Conservation (phyloP, 2,888 invertebrate species). For the Nasonovia ribisnigri region DNA sequence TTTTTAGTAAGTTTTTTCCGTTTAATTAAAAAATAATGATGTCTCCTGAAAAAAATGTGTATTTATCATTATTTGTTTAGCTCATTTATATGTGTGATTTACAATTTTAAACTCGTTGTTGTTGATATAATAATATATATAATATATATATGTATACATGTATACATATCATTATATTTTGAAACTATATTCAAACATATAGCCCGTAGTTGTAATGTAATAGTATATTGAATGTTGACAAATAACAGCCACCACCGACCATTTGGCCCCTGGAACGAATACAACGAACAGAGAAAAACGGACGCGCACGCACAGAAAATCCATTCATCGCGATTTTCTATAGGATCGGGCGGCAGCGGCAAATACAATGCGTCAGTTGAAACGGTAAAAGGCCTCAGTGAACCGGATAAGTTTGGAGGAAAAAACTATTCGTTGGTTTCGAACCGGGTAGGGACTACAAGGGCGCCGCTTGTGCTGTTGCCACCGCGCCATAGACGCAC, state of each 20-base stretch:
- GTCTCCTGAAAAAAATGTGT: not conserved
- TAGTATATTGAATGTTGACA: not conserved
- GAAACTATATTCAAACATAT: not conserved
- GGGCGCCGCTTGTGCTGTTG: not conserved
- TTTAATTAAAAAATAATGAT: not conserved
- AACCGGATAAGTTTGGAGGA: constrained; percentile 55
- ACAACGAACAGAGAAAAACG: not conserved
- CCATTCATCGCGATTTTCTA: constrained; percentile 46
- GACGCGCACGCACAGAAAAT: constrained; percentile 33
- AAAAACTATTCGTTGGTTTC: constrained; percentile 48
- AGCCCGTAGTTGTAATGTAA: not conserved
- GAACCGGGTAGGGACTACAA: constrained; percentile 8
- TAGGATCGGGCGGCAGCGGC: constrained; percentile 25
- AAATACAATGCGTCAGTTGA: constrained; percentile 48
- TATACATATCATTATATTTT: not conserved
- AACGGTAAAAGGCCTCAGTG: constrained; percentile 64
- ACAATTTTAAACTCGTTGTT: not conserved
- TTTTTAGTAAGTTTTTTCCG: not conserved
- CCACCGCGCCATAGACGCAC: not conserved
- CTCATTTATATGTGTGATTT: not conserved
- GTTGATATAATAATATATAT: not conserved
- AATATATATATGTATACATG: not conserved
- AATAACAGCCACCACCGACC: not conserved
- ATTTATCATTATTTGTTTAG: not conserved
- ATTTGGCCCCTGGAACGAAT: not conserved